Percentiles rank a stretch among this genome's conserved stretches.
phyloP scores from a whole-genome alignment of 1,140 invertebrate genomes.

The Patella vulgata region DNA sequence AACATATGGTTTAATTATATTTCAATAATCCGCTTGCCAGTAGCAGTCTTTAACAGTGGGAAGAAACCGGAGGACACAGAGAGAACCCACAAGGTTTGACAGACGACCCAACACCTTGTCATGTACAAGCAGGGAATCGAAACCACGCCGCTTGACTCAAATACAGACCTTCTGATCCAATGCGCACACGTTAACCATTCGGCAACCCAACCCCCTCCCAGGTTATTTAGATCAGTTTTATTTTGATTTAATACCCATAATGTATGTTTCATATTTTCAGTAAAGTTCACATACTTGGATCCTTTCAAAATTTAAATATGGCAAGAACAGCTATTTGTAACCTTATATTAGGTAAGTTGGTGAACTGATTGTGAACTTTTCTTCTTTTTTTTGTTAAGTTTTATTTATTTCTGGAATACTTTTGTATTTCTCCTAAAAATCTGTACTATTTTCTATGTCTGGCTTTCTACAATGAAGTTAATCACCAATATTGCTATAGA shows the following conservation, averaged over 20 bases:
- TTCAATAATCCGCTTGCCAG: neutral
- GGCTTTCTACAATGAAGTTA: neutral
- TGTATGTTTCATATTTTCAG: conserved; percentile 55
- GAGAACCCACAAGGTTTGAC: too few relatives aligned
- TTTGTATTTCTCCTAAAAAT: neutral
- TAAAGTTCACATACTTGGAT: conserved; percentile 97
- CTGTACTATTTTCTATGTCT: neutral
- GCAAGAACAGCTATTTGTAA: conserved; percentile 97
- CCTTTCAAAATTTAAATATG: conserved; percentile 96
- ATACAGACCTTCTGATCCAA: too few relatives aligned
- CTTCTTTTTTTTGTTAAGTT: neutral
- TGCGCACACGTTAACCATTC: too few relatives aligned
- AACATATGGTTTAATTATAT: neutral
- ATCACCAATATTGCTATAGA: neutral
- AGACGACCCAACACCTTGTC: too few relatives aligned
- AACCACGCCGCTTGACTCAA: too few relatives aligned
- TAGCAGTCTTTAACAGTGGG: too few relatives aligned
- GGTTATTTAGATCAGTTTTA: neutral
- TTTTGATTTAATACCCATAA: neutral
- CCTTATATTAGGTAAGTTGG: conserved; percentile 85
- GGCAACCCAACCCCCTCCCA: too few relatives aligned
- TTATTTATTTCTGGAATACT: neutral
- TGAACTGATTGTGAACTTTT: neutral
- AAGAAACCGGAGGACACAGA: too few relatives aligned
- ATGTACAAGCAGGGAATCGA: too few relatives aligned